Evolutionary conservation across 2,888 invertebrate species (phyloP).

Genomic region (Chloromyia formosa): DNA sequence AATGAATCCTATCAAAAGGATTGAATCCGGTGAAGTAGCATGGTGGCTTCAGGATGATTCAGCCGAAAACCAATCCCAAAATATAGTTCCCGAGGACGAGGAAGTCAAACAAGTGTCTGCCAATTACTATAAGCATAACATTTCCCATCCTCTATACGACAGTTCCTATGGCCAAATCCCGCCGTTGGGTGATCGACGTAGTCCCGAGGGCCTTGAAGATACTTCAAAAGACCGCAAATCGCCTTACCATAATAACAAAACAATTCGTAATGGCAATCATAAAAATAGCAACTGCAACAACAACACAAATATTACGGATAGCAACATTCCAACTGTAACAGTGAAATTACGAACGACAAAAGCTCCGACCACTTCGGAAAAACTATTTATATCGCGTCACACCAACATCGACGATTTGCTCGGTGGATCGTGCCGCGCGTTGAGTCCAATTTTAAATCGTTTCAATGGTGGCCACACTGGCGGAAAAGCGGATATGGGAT

Average conservation of each 20-base stretch:
- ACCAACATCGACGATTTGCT: conserved; percentile 91
- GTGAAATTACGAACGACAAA: conserved; percentile 64
- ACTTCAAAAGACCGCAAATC: conserved; percentile 66
- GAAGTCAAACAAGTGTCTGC: conserved; percentile 18
- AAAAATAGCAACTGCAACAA: conserved; percentile 40
- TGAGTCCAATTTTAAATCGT: conserved; percentile 73
- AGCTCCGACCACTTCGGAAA: conserved; percentile 75
- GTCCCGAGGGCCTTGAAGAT: conserved; percentile 79
- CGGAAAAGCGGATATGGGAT: conserved; percentile 3
- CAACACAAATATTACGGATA: conserved; percentile 49
- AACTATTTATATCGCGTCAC: conserved; percentile 82
- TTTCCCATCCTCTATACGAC: conserved; percentile 14
- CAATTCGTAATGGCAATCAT: conserved; percentile 55
- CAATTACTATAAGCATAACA: conserved; percentile 8
- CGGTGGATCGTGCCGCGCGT: conserved; percentile 70
- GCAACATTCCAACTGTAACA: conserved; percentile 23
- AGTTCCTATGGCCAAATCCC: conserved; percentile 53
- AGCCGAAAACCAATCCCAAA: neutral
- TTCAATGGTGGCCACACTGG: conserved; percentile 65
- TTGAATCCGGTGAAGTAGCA: conserved; percentile 19
- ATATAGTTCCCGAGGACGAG: conserved; percentile 46
- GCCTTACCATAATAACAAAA: conserved; percentile 73
- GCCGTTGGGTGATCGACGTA: conserved; percentile 77
- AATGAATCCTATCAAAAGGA: neutral
- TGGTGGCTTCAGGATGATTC: conserved; percentile 56